phyloP scores from a whole-genome alignment of 2,888 invertebrate genomes.

The Octonoba sinensis region DNA sequence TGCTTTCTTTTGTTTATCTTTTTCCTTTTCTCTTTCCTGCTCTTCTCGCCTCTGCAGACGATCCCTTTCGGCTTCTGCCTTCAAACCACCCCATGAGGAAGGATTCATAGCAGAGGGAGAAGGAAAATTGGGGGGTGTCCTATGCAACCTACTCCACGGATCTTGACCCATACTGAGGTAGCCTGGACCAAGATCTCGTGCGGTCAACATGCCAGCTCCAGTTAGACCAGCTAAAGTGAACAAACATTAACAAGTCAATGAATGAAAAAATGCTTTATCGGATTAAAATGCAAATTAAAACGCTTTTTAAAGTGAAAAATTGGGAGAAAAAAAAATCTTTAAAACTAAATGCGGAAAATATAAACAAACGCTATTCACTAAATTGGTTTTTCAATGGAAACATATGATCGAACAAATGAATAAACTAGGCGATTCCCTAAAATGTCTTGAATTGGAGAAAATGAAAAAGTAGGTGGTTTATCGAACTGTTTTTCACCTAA shows the following conservation, averaged over 20 bases:
- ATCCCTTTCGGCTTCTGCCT: constrained; percentile 65
- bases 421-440: too few species aligned
- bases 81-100: constrained; percentile 65
- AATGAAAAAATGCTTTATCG: too few species aligned
- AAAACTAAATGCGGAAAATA: too few species aligned
- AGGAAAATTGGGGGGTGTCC: constrained; percentile 61
- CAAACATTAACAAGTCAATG: not conserved
- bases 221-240: constrained; percentile 25
- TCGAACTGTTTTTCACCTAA: too few species aligned
- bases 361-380: too few species aligned
- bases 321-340: too few species aligned
- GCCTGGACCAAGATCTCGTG: constrained; percentile 44
- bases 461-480: too few species aligned
- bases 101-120: constrained; percentile 43
- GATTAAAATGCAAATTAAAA: too few species aligned
- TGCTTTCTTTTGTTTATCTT: constrained; percentile 73
- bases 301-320: not conserved
- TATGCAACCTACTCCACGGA: constrained; percentile 67
- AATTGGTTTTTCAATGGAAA: too few species aligned
- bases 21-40: constrained; percentile 70
- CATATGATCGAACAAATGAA: too few species aligned
- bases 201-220: constrained; percentile 39
- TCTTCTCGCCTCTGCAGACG: constrained; percentile 76
- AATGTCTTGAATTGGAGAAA: too few species aligned
- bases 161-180: constrained; percentile 40